Base-by-base conservation (phyloP, 2,797 vertebrate species). In the Urophycis tenuis region DNA sequence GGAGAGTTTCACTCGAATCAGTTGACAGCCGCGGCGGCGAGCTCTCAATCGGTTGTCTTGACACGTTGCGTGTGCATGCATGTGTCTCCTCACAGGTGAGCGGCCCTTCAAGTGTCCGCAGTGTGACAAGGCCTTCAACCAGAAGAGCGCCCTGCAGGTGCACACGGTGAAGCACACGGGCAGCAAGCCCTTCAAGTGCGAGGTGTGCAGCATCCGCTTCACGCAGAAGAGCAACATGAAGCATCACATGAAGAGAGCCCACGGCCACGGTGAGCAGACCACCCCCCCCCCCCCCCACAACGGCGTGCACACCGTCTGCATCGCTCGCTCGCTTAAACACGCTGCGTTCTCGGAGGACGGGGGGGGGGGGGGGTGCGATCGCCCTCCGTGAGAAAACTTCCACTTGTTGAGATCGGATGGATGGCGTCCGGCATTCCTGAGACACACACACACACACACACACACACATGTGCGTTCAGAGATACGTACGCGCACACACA, bases 221-320 rank as follows among this genome's bases (percentile, higher is more conserved):
- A 98, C 97, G 0, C 98, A 99, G 93, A 99, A 98, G 90, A 98
- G 97, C 95, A 99, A 99, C 93, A 99, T 99, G 98, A 99, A 98
- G 45, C 94, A 99, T 74, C 98, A 99, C 82, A 95, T 99, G 96
- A 96, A 96, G 88, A 93, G 98, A 34, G 95, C 96, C 1, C 98
- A 99, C 33, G 92, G 95, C 87, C 95, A 93, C 71, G 95, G 97
- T 99, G 89, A 39, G 95, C 41, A 41, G 75, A 25, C 14, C 41
- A 29, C 74, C 34, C 12, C 5, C 22, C 34, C 31, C 45, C 45
- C 45, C 17, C 39, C 73, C n/a, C 1, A 19, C 30, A 53, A n/a
- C 0, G 2, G 10, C 36, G 4, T 30, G 29, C n/a, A n/a, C n/a
- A n/a, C n/a, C n/a, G n/a, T n/a, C n/a, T n/a, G n/a, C n/a, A n/a